phyloP scores from a whole-genome alignment of 2,797 vertebrate species.

The Anomalospiza imberbis region DNA sequence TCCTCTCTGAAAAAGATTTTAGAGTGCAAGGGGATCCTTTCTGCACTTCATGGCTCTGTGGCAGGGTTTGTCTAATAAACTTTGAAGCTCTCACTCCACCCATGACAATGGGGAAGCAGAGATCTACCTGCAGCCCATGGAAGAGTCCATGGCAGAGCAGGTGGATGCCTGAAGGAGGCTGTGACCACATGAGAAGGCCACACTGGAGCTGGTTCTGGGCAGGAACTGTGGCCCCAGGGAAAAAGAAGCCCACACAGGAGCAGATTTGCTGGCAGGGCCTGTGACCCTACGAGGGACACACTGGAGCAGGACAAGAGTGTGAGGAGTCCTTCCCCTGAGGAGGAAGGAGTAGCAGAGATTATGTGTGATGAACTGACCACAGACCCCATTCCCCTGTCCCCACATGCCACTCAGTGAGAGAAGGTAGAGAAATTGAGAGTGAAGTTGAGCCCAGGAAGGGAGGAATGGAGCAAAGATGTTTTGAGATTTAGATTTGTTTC shows the following conservation, averaged over 20 bases:
- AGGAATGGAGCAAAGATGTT: background rate
- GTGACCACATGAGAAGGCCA: background rate
- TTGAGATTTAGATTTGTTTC: background rate
- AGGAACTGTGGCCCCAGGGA: background rate
- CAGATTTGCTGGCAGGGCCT: background rate
- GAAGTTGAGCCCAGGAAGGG: background rate
- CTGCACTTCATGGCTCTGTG: background rate
- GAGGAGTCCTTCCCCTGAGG: background rate
- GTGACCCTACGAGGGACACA: rapidly evolving
- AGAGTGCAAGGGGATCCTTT: background rate
- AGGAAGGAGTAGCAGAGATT: background rate
- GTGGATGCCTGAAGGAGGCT: background rate
- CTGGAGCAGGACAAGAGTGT: background rate
- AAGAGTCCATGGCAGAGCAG: background rate
- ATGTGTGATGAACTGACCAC: rapidly evolving
- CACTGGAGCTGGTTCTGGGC: background rate
- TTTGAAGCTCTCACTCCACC: background rate
- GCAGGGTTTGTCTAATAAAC: background rate
- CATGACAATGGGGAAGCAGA: background rate
- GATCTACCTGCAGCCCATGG: background rate
- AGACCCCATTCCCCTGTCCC: rapidly evolving
- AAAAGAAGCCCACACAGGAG: background rate
- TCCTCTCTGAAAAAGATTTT: background rate
- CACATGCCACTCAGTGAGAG: background rate
- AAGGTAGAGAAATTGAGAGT: background rate